A percentile compares a stretch with the other conserved stretches of the same genome.
Conservation (phyloP, 2,888 invertebrate genomes). For the Acleris holmiana region DNA sequence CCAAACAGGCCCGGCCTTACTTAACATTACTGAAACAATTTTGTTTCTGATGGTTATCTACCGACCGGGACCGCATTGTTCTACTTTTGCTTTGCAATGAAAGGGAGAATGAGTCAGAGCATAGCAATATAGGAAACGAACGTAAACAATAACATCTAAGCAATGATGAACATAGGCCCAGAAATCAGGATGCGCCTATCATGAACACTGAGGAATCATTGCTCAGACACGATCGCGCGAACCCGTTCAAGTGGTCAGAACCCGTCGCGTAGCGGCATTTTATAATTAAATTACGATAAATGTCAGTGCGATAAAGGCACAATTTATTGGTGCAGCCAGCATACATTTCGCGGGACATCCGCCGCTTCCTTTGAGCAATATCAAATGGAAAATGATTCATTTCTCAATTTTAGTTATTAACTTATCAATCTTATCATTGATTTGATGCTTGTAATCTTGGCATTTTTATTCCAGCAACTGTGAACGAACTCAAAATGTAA, state of each 20-base stretch:
- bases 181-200: too few relatives aligned
- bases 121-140: too few relatives aligned
- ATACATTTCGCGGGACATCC: conserved; percentile 30
- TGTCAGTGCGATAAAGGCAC: conserved; percentile 57
- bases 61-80: too few relatives aligned
- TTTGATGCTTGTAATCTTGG: not conserved
- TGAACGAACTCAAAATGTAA: not conserved
- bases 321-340: conserved; percentile 51
- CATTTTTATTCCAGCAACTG: not conserved
- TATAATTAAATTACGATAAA: conserved; percentile 72
- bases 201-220: too few relatives aligned
- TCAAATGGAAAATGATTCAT: conserved; percentile 16
- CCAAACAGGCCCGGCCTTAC: too few relatives aligned
- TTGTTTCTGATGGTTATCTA: too few relatives aligned
- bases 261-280: conserved; percentile 45
- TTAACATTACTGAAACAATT: not conserved
- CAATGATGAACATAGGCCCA: too few relatives aligned
- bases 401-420: not conserved
- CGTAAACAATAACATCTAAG: too few relatives aligned
- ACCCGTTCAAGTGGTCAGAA: not conserved
- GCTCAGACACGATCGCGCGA: not conserved
- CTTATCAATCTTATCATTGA: not conserved
- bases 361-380: conserved; percentile 21
- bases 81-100: too few relatives aligned
- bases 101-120: too few relatives aligned